These are phyloP conservation scores for Sabatieria punctata DNA, from an alignment of 2,888 invertebrate species.

Conservation along the genomic window DNA sequence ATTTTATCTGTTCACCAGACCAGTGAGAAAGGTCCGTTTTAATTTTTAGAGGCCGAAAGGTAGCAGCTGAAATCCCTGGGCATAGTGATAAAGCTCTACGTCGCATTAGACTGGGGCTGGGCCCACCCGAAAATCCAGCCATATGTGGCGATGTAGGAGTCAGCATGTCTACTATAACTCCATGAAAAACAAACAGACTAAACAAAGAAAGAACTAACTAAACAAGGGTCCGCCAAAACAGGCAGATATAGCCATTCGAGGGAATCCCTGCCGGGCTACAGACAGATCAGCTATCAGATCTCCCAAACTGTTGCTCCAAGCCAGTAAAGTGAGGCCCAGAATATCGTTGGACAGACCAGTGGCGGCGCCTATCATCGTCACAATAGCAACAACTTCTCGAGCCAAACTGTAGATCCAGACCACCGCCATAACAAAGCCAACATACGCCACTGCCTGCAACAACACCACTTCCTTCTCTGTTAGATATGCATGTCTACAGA, in stretches of 20 bases:
- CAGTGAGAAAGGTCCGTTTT: no score
- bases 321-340: slow-evolving; percentile 46
- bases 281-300: slow-evolving; percentile 46
- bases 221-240: slow-evolving; percentile 52
- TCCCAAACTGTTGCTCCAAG: slow-evolving; percentile 49
- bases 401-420: slow-evolving; percentile 46
- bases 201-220: slow-evolving; percentile 34
- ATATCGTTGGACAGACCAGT: slow-evolving; percentile 45
- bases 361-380: slow-evolving; percentile 45
- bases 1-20: no score
- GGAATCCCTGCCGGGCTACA: slow-evolving; percentile 46
- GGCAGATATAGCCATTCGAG: slow-evolving; percentile 49
- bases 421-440: slow-evolving; percentile 44
- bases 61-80: no score
- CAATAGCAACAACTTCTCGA: slow-evolving; percentile 44
- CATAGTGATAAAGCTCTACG: no score
- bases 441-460: no score
- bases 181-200: not conserved
- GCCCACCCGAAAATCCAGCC: no score
- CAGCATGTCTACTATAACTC: not conserved
- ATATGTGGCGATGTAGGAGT: no score
- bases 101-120: no score
- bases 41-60: no score
- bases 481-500: no score
- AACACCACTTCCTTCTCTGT: no score